A percentile compares a stretch with the other conserved stretches of the same genome.
These are phyloP conservation scores for Thalassarche chlororhynchos DNA, from an alignment of 2,113 vertebrate species.

Conservation along the genomic window DNA sequence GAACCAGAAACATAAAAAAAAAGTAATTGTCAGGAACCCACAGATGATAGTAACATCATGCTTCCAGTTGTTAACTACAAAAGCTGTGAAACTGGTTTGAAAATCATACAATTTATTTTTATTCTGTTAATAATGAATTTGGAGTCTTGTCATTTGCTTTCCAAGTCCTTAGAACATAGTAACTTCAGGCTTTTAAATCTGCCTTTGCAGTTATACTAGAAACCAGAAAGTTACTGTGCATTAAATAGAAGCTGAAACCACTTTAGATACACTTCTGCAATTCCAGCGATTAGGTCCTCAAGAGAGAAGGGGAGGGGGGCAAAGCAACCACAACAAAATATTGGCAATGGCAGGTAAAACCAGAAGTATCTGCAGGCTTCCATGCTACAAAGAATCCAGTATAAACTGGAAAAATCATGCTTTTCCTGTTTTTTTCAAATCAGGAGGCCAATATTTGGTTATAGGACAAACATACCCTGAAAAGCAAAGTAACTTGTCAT, in stretches of 20 bases:
- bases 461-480: neutral
- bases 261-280: neutral
- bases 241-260: neutral
- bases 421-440: neutral
- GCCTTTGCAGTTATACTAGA: neutral
- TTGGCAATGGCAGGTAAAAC: neutral
- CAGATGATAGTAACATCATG: neutral
- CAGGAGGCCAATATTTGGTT: neutral
- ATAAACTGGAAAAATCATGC: neutral
- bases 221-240: neutral
- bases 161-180: neutral
- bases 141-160: neutral
- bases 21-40: neutral
- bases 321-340: neutral
- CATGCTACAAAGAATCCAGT: neutral
- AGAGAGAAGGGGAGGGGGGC: neutral
- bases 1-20: neutral
- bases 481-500: neutral
- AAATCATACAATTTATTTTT: neutral
- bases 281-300: neutral
- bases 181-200: neutral
- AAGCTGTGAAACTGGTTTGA: neutral
- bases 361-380: neutral
- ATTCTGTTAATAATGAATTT: neutral
- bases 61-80: neutral